Percentiles rank a stretch among this genome's conserved stretches.
phyloP scores from a whole-genome alignment of 2,797 vertebrate species.

The Hippocampus kuda region DNA sequence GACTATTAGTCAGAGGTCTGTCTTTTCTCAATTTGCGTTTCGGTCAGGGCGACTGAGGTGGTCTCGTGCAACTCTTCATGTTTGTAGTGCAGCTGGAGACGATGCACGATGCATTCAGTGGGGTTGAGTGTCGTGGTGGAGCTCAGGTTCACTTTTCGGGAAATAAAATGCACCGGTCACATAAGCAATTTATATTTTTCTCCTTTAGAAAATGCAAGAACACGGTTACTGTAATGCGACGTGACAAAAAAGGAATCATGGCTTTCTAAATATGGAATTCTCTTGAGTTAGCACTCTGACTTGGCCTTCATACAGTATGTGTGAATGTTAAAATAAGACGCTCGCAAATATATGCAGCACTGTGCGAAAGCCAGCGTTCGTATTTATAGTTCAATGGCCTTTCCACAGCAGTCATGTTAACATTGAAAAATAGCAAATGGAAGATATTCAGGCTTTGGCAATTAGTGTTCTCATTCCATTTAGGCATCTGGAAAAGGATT shows the following conservation, averaged over 20 bases:
- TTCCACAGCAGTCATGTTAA: background rate
- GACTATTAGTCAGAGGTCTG: slow-evolving; percentile 25
- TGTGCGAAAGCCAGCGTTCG: background rate
- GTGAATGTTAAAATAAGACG: background rate
- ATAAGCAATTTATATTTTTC: background rate
- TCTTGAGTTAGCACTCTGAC: background rate
- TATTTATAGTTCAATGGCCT: background rate
- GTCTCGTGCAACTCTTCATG: slow-evolving; percentile 18
- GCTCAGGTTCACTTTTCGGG: background rate
- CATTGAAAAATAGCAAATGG: background rate
- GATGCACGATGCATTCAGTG: slow-evolving; percentile 63
- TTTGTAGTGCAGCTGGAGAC: slow-evolving; percentile 24
- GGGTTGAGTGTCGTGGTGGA: slow-evolving; percentile 40
- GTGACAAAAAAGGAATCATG: background rate
- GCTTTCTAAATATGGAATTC: slow-evolving; percentile 7
- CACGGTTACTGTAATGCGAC: slow-evolving; percentile 1
- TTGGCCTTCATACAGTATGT: background rate
- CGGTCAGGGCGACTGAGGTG: slow-evolving; percentile 44
- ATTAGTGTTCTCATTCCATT: background rate
- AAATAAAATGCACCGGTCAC: background rate
- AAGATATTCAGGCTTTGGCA: no score
- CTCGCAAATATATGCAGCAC: background rate
- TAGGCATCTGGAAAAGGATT: background rate
- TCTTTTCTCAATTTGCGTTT: slow-evolving; percentile 45
- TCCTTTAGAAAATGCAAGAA: background rate